Conservation (phyloP, 2,113 vertebrate genomes). For the Peucedramus taeniatus region DNA sequence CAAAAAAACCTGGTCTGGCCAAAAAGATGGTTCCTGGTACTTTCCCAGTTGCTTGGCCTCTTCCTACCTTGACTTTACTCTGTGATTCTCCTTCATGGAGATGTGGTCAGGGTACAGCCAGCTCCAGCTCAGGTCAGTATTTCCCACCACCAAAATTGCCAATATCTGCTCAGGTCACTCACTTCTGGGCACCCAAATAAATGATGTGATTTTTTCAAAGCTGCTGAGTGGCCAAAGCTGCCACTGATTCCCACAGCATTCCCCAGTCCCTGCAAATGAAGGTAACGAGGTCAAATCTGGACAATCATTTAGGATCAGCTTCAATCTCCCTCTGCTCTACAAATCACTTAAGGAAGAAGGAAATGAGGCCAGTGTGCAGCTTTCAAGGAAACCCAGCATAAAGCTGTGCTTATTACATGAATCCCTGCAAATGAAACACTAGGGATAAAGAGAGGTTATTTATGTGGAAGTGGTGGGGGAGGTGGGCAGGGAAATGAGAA, state of each 20-base stretch:
- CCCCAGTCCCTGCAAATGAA: background rate
- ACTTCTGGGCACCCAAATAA: background rate
- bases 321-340: background rate
- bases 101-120: background rate
- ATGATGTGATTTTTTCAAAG: background rate
- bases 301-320: background rate
- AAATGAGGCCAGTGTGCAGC: background rate
- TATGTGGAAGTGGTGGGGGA: background rate
- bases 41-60: background rate
- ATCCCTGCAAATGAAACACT: conserved; percentile 24
- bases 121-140: background rate
- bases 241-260: background rate
- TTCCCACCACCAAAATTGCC: background rate
- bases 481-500: conserved; percentile 34
- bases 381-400: conserved; percentile 34
- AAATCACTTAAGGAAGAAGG: background rate
- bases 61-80: background rate
- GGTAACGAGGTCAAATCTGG: background rate
- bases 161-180: background rate
- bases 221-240: background rate
- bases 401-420: conserved; percentile 15
- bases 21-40: background rate
- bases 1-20: background rate
- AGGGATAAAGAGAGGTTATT: conserved; percentile 31
- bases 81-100: background rate